Evolutionary conservation across 2,113 vertebrate species (phyloP), one percentile per base, ranked within the genome.

Genomic region (Rhagologus leucostigma): DNA sequence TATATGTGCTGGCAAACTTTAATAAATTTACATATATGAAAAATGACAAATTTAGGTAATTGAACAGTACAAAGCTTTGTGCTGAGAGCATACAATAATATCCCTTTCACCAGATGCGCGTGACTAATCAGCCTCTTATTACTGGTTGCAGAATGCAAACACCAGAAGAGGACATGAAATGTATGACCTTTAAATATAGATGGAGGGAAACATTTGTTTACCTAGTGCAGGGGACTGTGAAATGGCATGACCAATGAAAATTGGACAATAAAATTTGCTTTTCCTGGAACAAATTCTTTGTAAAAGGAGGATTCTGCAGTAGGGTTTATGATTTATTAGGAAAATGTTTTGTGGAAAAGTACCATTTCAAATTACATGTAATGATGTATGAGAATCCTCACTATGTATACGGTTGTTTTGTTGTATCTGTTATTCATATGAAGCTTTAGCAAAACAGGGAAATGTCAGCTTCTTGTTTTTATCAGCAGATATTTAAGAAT

Each of bases 81-180:
- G 75, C 75, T 62, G 59, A 80, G 83, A 75, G 35, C 27, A 8
- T 30, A 69, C 64, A 93, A 41, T 93, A 70, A n/a, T 84, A 68
- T 95, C 85, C 84, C 56, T 88, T 85, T 82, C 77, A 74, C 59
- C 82, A 96, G 85, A 87, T 95, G 62, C 7, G 1, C 79, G 20
- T 88, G 86, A 87, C 76, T 94, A 94, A 94, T 69, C 81, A 82
- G 80, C n/a, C 30, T 71, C 42, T 92, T 80, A 35, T 62, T 91
- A 27, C 46, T 80, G 83, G 50, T 62, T 62, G 39, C 79, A 79
- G 89, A 90, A 68, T 39, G 30, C 20, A 16, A 79, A 41, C 14
- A 41, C 65, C 56, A 73, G 71, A 82, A 78, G 29, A 84, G 74
- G 35, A 63, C 80, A 62, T 77, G 62, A 68, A 50, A 89, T 77